These are phyloP conservation scores for Emydura subglobosa DNA, from an alignment of 2,113 vertebrate genomes.

Conservation along the genomic window DNA sequence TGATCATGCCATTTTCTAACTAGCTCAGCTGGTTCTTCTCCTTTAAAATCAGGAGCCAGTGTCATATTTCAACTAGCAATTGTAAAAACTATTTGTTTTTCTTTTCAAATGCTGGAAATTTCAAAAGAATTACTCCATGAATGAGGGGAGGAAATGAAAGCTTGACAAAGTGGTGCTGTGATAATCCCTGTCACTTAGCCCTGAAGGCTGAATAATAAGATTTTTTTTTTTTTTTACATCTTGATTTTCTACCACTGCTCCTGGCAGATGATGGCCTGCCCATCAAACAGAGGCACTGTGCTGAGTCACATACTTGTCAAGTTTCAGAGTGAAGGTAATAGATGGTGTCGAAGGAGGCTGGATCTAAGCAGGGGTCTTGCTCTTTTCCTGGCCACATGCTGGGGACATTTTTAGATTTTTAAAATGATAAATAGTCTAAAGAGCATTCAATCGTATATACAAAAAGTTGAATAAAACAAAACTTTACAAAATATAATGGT, in stretches of 20 bases:
- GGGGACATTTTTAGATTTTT: background rate
- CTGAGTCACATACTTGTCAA: background rate
- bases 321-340: background rate
- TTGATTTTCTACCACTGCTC: background rate
- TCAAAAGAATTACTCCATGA: background rate
- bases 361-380: background rate
- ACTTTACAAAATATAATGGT: background rate
- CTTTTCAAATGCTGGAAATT: background rate
- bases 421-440: background rate
- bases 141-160: background rate
- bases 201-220: background rate
- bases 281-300: background rate
- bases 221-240: background rate
- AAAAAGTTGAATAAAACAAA: background rate
- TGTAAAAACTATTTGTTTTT: background rate
- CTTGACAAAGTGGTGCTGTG: conserved; percentile 3
- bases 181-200: background rate
- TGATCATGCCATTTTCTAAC: conserved; percentile 14
- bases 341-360: background rate
- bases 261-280: background rate
- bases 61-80: conserved; percentile 17
- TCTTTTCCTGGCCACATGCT: background rate
- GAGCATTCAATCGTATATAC: background rate
- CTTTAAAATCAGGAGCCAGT: conserved; percentile 4
- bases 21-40: background rate